These are phyloP conservation scores for Brachynemurus nebulosus DNA, from an alignment of 2,888 invertebrate genomes.

Conservation along the genomic window DNA sequence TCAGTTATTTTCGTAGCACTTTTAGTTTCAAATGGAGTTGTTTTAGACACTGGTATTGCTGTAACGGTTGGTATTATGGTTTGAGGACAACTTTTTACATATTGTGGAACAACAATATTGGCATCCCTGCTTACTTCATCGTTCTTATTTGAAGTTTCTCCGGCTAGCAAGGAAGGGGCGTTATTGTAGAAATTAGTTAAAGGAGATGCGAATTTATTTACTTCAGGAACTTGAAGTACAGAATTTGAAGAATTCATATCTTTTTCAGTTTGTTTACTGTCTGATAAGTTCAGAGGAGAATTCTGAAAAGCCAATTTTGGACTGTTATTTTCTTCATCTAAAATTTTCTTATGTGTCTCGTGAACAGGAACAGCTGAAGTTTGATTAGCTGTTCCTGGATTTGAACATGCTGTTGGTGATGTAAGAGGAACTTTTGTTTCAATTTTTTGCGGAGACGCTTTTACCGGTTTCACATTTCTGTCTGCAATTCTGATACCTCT, in stretches of 20 bases:
- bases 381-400: too few species aligned
- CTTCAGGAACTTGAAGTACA: background rate
- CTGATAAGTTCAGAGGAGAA: background rate
- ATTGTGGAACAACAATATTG: background rate
- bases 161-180: background rate
- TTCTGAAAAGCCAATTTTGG: background rate
- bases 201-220: background rate
- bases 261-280: slow-evolving; percentile 1
- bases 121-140: background rate
- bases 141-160: background rate
- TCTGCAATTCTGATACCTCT: background rate
- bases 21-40: background rate
- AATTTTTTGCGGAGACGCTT: background rate
- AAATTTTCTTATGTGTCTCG: background rate
- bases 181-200: background rate
- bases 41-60: background rate
- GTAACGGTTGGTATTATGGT: background rate
- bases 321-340: background rate
- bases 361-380: too few species aligned
- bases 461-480: background rate
- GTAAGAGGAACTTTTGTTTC: background rate
- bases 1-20: too few species aligned
- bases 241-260: background rate
- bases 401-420: too few species aligned
- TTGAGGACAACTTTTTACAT: background rate